Percentiles rank a stretch among this genome's conserved stretches.
Conservation (phyloP, 2,797 vertebrate species). For the Pseudocheirus occidentalis region DNA sequence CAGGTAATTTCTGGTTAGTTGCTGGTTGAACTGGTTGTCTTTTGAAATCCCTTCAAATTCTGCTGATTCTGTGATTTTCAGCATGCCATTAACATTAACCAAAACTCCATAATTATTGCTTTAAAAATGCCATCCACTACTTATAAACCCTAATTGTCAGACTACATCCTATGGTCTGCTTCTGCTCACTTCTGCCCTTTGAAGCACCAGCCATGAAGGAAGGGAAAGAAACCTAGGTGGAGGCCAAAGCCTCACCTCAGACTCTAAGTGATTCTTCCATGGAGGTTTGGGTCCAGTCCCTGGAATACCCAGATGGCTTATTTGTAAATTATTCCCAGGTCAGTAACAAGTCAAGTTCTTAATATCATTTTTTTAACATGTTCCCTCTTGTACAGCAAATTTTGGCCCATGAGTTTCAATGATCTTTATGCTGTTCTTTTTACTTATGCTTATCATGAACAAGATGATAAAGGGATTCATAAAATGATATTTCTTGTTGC, state of each 20-base stretch:
- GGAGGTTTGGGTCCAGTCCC: background rate
- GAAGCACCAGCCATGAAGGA: background rate
- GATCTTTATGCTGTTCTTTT: background rate
- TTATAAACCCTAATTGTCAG: background rate
- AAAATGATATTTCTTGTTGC: background rate
- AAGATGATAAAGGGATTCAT: background rate
- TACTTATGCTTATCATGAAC: background rate
- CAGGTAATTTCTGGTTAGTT: background rate
- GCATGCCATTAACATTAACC: constrained; percentile 10
- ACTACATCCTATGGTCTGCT: background rate
- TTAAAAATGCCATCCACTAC: background rate
- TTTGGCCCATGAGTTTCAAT: background rate
- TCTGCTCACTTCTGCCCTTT: background rate
- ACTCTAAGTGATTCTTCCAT: background rate
- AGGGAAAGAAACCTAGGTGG: background rate
- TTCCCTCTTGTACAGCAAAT: background rate
- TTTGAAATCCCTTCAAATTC: background rate
- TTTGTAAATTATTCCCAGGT: background rate
- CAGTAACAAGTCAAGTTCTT: background rate
- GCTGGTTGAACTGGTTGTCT: background rate
- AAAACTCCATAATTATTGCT: constrained; percentile 15
- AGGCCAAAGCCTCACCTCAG: background rate
- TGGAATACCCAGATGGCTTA: background rate
- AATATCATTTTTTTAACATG: background rate
- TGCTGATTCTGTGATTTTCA: background rate